A percentile compares a stretch with the other conserved stretches of the same genome.
phyloP scores from a whole-genome alignment of 2,888 invertebrate genomes.

The Phania funesta region DNA sequence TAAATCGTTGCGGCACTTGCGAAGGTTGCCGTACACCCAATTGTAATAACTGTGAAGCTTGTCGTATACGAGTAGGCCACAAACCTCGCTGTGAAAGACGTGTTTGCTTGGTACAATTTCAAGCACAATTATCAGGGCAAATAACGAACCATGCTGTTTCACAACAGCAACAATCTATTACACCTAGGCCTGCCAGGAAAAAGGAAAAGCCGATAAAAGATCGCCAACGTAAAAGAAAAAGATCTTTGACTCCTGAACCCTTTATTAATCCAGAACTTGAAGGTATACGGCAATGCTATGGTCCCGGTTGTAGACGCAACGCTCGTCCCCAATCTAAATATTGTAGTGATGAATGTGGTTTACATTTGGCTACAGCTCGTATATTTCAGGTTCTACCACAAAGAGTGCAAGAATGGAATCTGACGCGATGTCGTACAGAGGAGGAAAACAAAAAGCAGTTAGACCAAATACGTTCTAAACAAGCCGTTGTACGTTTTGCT shows the following conservation, averaged over 20 bases:
- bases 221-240: conserved; percentile 74
- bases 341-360: conserved; percentile 95
- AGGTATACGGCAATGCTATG: conserved; percentile 92
- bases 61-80: conserved; percentile 76
- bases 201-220: conserved; percentile 74
- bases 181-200: conserved; percentile 29
- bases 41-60: conserved; percentile 79
- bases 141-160: background rate
- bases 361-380: conserved; percentile 91
- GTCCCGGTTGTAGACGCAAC: conserved; percentile 91
- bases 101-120: conserved; percentile 78
- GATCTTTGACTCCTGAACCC: conserved; percentile 77
- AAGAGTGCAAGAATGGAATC: conserved; percentile 95
- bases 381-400: conserved; percentile 93
- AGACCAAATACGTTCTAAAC: conserved; percentile 89
- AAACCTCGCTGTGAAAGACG: conserved; percentile 82
- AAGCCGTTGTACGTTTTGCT: conserved; percentile 88
- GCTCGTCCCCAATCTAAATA: conserved; percentile 93
- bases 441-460: conserved; percentile 87
- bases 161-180: conserved; percentile 71
- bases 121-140: conserved; percentile 49
- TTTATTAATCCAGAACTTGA: conserved; percentile 82
- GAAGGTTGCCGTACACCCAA: conserved; percentile 83
- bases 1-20: conserved; percentile 86
- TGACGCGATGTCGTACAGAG: conserved; percentile 92